phyloP scores from a whole-genome alignment of 1,140 invertebrate genomes.

The Drosophila kohkoa region DNA sequence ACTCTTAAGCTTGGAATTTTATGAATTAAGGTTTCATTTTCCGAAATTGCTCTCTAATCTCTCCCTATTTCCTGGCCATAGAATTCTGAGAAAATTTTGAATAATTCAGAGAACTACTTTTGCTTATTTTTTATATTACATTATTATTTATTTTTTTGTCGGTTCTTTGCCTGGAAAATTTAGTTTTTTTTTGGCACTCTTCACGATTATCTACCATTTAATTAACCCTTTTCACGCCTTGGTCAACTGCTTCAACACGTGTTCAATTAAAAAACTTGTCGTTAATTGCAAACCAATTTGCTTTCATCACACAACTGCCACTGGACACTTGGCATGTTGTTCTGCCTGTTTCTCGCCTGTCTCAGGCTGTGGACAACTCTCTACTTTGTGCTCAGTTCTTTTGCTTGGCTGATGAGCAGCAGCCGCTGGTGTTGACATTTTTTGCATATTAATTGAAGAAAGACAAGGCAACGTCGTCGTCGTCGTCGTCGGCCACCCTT shows the following conservation, averaged over 20 bases:
- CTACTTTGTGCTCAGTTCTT: conserved; percentile 9
- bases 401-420: conserved; percentile 54
- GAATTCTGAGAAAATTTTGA: background rate
- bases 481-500: conserved; percentile 53
- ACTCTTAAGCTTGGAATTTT: background rate
- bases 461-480: conserved; percentile 55
- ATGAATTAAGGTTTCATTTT: background rate
- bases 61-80: background rate
- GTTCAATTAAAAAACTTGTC: conserved; percentile 71
- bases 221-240: conserved; percentile 29
- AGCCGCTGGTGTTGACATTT: conserved; percentile 72
- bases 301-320: conserved; percentile 45
- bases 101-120: background rate
- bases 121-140: background rate
- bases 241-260: conserved; percentile 37
- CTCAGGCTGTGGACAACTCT: conserved; percentile 6
- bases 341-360: conserved; percentile 1
- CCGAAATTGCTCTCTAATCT: background rate
- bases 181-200: too few species aligned
- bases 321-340: conserved; percentile 36
- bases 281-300: conserved; percentile 78
- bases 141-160: background rate
- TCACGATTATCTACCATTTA: conserved; percentile 9
- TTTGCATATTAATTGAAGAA: conserved; percentile 82
- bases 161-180: background rate